A percentile compares a stretch with the other conserved stretches of the same genome.
phyloP scores from a whole-genome alignment of 1,140 invertebrate genomes.

The Brachionus paranguensis region DNA sequence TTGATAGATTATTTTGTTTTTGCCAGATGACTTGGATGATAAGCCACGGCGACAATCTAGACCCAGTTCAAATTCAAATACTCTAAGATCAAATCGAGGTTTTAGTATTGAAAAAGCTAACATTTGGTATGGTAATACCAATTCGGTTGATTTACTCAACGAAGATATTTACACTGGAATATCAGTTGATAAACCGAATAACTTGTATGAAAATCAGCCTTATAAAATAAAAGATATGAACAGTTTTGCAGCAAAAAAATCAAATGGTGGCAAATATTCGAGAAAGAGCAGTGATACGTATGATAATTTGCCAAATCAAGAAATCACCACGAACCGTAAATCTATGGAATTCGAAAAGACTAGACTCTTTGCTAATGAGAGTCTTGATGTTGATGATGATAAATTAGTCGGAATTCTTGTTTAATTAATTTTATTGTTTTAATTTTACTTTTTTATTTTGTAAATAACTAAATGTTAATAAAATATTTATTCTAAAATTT shows the following conservation, averaged over 20 bases:
- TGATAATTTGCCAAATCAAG: background rate
- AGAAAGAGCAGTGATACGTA: background rate
- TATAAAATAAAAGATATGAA: background rate
- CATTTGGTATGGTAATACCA: conserved; percentile 20
- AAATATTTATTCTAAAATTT: background rate
- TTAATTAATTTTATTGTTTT: background rate
- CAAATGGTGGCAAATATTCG: background rate
- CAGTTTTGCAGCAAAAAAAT: background rate
- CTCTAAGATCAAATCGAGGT: background rate
- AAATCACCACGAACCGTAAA: background rate
- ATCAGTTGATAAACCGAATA: conserved; percentile 28
- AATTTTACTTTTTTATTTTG: background rate
- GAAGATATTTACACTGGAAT: conserved; percentile 22
- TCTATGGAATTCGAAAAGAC: background rate
- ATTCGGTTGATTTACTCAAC: background rate
- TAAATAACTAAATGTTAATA: background rate
- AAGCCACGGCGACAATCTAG: background rate
- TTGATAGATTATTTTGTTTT: background rate
- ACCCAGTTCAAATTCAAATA: background rate
- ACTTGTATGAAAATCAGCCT: conserved; percentile 8
- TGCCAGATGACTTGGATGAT: background rate
- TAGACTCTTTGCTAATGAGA: background rate
- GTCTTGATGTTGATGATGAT: conserved; percentile 8
- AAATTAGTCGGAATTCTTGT: conserved; percentile 34
- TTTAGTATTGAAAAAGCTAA: background rate